Conservation (phyloP, 2,888 invertebrate species). For the Drosophila koepferae region DNA sequence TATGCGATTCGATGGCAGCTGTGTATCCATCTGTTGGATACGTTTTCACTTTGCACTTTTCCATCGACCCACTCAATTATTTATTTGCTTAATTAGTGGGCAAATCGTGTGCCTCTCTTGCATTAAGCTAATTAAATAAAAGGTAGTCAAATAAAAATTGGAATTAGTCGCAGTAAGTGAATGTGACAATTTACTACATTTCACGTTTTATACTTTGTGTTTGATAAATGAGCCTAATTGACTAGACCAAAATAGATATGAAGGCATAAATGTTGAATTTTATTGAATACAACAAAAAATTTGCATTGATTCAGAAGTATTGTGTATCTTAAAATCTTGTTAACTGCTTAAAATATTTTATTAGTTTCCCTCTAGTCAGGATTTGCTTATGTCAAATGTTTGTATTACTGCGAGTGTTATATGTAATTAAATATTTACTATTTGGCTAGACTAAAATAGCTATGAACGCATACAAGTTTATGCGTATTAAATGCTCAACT, state of each 20-base stretch:
- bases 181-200: constrained; percentile 54
- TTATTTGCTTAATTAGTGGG: constrained; percentile 62
- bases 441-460: neutral
- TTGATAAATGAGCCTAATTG: constrained; percentile 45
- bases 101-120: constrained; percentile 32
- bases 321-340: neutral
- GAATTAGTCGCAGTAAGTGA: constrained; percentile 13
- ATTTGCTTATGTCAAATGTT: neutral
- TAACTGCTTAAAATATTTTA: neutral
- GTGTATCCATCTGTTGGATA: constrained; percentile 36
- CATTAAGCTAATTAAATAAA: constrained; percentile 76
- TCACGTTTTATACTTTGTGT: constrained; percentile 6
- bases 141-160: constrained; percentile 23
- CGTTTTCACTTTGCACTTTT: constrained; percentile 48
- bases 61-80: constrained; percentile 62
- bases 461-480: neutral
- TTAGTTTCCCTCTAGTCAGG: neutral
- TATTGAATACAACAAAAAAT: neutral
- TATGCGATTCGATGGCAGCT: constrained; percentile 37
- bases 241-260: constrained; percentile 46
- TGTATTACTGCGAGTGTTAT: neutral
- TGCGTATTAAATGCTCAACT: neutral
- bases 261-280: neutral
- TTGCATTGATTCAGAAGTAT: neutral
- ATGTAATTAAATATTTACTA: neutral